Evolutionary conservation across 2,113 vertebrate species (phyloP).

Genomic region (Meles meles): DNA sequence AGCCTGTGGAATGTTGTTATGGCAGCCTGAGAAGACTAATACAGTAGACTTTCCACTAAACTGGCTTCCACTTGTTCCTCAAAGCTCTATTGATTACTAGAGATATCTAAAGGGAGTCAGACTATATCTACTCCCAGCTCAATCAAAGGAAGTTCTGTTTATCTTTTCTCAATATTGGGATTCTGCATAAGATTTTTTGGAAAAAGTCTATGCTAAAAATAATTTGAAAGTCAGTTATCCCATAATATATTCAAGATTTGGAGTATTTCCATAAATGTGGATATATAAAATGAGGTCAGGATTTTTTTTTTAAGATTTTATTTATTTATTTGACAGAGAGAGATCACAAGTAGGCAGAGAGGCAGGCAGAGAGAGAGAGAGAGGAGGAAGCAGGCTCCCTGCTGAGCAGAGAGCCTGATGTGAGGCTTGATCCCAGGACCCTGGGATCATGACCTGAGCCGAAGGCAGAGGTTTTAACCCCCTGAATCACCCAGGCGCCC

Average conservation of each 20-base stretch:
- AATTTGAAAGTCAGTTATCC: not conserved
- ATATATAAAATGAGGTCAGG: not conserved
- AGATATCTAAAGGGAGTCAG: not conserved
- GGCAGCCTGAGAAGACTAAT: not conserved
- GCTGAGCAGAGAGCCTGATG: no score
- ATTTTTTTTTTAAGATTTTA: not conserved
- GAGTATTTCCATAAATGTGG: not conserved
- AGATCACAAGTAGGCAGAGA: no score
- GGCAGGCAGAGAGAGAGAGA: no score
- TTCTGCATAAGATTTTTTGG: not conserved
- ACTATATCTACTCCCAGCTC: not conserved
- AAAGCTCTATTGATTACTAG: not conserved
- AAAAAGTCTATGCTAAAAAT: not conserved
- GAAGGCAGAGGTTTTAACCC: no score
- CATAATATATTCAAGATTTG: not conserved
- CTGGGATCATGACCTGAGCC: no score
- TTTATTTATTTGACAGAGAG: no score
- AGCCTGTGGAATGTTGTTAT: not conserved
- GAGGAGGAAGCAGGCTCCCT: no score
- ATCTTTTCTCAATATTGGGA: not conserved
- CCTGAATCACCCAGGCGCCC: no score
- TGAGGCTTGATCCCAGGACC: no score
- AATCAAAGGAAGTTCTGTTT: not conserved
- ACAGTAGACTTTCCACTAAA: not conserved
- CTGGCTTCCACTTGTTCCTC: not conserved